A percentile compares a stretch with the other conserved stretches of the same genome.
These are phyloP conservation scores for Serripes groenlandicus DNA, from an alignment of 2,888 invertebrate genomes.

Conservation along the genomic window DNA sequence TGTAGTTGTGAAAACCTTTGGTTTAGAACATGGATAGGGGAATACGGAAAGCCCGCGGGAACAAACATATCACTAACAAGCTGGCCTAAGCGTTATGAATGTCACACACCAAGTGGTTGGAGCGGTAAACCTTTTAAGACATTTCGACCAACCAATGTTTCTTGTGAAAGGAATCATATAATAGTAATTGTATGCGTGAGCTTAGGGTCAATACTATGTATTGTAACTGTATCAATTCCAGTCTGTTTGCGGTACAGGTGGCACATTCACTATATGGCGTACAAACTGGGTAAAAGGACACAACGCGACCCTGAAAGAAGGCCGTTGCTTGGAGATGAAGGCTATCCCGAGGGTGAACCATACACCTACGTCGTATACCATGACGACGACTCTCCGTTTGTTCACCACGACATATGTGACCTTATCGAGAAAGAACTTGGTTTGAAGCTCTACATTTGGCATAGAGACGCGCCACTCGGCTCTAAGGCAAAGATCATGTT, in stretches of 20 bases:
- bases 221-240: background rate
- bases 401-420: background rate
- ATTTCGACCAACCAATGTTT: background rate
- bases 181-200: background rate
- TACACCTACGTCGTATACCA: constrained; percentile 27
- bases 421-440: constrained; percentile 17
- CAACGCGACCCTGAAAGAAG: no score
- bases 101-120: background rate
- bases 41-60: background rate
- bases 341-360: background rate
- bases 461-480: constrained; percentile 16
- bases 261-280: no score
- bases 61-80: background rate
- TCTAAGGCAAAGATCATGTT: constrained; percentile 27
- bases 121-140: background rate
- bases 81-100: background rate
- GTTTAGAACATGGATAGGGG: background rate
- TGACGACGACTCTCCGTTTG: constrained; percentile 8
- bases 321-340: no score
- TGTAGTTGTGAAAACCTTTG: background rate
- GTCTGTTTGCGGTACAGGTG: background rate
- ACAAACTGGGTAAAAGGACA: no score
- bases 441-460: constrained; percentile 13
- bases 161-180: background rate
- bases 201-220: background rate